These are phyloP conservation scores for Microcebus jonahi DNA, from an alignment of 2,113 vertebrate species.

Conservation along the genomic window DNA sequence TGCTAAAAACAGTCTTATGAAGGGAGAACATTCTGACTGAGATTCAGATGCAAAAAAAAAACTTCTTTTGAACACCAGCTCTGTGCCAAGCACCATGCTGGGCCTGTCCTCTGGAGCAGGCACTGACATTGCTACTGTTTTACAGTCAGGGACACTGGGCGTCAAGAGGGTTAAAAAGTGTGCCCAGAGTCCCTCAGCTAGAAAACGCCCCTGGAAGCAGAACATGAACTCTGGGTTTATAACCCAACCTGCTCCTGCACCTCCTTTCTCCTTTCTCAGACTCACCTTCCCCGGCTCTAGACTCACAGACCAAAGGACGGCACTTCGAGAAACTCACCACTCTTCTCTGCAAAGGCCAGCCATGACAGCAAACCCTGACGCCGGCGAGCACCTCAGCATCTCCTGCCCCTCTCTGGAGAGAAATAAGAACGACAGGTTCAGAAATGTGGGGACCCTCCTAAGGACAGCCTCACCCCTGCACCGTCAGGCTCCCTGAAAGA, in stretches of 20 bases:
- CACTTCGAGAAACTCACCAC: not conserved
- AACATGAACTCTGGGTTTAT: not conserved
- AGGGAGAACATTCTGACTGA: not conserved
- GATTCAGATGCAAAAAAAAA: not conserved
- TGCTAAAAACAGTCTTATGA: not conserved
- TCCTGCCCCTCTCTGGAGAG: not conserved
- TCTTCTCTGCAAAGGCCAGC: not conserved
- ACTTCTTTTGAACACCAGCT: not conserved
- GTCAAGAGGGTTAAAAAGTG: not conserved
- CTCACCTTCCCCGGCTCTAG: not conserved
- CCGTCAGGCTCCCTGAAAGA: not conserved
- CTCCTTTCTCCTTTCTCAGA: not conserved
- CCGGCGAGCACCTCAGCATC: not conserved
- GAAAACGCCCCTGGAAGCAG: not conserved
- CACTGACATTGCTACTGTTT: not conserved
- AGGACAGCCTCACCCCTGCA: too few species aligned
- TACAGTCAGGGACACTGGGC: not conserved
- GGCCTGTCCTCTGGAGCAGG: not conserved
- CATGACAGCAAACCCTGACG: not conserved
- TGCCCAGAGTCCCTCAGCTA: not conserved
- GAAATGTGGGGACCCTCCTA: not conserved
- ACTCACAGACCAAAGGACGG: not conserved
- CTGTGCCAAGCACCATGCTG: fast-evolving
- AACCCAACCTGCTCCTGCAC: not conserved
- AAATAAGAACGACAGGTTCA: not conserved